phyloP scores from a whole-genome alignment of 2,113 vertebrate genomes.

The Gnathonemus longibarbis region DNA sequence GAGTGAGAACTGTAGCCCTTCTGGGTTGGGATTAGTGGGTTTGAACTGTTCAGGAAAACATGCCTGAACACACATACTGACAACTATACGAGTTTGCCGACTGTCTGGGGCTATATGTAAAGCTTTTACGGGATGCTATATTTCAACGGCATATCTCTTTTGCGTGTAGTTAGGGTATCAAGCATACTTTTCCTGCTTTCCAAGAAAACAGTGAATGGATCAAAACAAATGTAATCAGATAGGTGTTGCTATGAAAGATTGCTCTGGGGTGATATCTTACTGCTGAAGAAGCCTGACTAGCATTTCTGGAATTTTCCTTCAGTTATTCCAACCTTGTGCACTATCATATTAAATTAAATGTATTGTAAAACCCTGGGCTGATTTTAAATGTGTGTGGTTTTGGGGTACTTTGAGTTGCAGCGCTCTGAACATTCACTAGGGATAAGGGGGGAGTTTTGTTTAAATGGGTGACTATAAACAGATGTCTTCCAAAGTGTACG shows the following conservation, averaged over 20 bases:
- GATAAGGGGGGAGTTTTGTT: background rate
- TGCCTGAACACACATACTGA: background rate
- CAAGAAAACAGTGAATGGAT: background rate
- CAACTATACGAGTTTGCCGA: background rate
- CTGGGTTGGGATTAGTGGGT: background rate
- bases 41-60: background rate
- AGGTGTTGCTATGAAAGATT: background rate
- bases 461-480: background rate
- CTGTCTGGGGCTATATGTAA: background rate
- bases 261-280: background rate
- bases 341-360: background rate
- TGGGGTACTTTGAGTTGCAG: background rate
- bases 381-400: background rate
- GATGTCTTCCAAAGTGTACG: background rate
- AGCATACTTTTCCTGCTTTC: background rate
- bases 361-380: background rate
- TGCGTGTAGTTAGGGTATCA: background rate
- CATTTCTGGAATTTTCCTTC: background rate
- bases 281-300: background rate
- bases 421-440: background rate
- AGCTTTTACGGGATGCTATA: background rate
- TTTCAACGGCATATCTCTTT: background rate
- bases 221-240: background rate
- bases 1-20: background rate
- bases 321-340: background rate